Evolutionary conservation across 23 tunicate species (phyloP).

Genomic region (Aplidium turbinatum): DNA sequence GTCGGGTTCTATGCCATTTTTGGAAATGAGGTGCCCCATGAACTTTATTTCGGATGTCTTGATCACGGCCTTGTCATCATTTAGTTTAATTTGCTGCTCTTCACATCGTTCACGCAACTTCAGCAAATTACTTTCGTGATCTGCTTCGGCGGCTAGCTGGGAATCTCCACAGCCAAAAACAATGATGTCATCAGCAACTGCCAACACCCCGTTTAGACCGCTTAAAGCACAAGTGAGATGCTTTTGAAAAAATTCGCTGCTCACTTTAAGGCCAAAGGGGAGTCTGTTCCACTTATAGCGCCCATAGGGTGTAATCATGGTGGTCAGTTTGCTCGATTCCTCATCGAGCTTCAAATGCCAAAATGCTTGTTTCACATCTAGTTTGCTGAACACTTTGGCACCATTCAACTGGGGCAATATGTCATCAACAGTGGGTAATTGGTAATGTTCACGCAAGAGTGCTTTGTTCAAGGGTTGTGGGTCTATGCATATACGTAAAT

Average conservation of each 20-base stretch:
- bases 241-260: constrained; percentile 30
- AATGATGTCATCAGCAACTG: constrained; percentile 28
- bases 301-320: constrained; percentile 26
- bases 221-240: background rate
- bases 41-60: constrained; percentile 5
- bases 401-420: constrained; percentile 23
- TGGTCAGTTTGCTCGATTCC: constrained; percentile 10
- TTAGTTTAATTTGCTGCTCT: constrained; percentile 18
- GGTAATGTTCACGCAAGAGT: background rate
- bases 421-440: constrained; percentile 21
- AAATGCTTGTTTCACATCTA: constrained; percentile 22
- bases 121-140: constrained; percentile 17
- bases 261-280: constrained; percentile 21
- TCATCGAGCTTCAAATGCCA: constrained; percentile 25
- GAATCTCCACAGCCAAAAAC: constrained; percentile 14
- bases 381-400: constrained; percentile 29
- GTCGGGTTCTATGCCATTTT: constrained; percentile 18
- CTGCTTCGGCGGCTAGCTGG: background rate
- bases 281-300: constrained; percentile 10
- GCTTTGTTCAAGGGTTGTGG: constrained; percentile 27
- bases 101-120: background rate
- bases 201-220: constrained; percentile 4
- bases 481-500: constrained; percentile 15
- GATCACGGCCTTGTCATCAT: constrained; percentile 26
- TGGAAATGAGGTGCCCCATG: constrained; percentile 26